Evolutionary conservation across 2,888 invertebrate genomes (phyloP).

Genomic region (Drosophila anomalata): DNA sequence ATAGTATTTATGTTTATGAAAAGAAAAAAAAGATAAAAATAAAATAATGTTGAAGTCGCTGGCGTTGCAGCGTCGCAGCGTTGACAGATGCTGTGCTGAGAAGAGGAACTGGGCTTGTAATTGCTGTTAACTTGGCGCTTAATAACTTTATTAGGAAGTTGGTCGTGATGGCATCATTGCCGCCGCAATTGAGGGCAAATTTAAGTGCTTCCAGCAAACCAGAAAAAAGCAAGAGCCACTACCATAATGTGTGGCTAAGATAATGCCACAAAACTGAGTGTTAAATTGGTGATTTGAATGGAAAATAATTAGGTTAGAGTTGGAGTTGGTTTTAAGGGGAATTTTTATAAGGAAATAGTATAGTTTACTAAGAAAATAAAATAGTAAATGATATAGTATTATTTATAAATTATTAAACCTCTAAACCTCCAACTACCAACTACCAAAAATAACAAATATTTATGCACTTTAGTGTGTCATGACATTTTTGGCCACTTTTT

Average conservation of each 20-base stretch:
- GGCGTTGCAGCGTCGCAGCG: too few relatives aligned
- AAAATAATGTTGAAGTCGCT: slow-evolving; percentile 5
- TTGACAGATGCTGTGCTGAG: slow-evolving; percentile 31
- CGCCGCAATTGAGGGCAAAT: slow-evolving; percentile 27
- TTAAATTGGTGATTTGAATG: background rate
- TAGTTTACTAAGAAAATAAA: too few relatives aligned
- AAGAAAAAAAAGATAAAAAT: slow-evolving; percentile 9
- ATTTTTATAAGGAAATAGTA: too few relatives aligned
- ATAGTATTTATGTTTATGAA: background rate
- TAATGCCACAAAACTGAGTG: background rate
- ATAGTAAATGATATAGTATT: too few relatives aligned
- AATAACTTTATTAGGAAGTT: slow-evolving; percentile 44
- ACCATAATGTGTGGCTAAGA: background rate
- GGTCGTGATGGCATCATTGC: background rate
- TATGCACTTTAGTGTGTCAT: background rate
- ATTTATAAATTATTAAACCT: too few relatives aligned
- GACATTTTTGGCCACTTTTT: slow-evolving; percentile 2
- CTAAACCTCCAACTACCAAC: background rate
- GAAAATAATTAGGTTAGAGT: background rate
- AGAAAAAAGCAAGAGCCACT: background rate
- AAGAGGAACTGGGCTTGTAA: slow-evolving; percentile 19
- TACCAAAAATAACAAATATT: background rate
- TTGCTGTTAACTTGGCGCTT: slow-evolving; percentile 41
- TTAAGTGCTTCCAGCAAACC: slow-evolving; percentile 17
- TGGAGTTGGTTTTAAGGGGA: background rate